Evolutionary conservation across 2,888 invertebrate genomes (phyloP).

Genomic region (Synergus laeviventris): DNA sequence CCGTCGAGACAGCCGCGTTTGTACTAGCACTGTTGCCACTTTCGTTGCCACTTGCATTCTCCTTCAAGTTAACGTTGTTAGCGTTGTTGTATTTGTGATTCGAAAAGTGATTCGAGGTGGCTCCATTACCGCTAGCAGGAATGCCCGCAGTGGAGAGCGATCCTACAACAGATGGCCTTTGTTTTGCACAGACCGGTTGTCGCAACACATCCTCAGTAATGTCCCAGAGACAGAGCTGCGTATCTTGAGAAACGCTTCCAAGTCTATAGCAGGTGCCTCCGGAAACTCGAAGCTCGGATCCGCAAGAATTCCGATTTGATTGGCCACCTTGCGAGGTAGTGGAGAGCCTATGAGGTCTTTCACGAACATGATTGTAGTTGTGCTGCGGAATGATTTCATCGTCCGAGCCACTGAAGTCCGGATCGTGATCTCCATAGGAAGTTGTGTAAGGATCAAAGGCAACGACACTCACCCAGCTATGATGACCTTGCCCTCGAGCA

Average conservation of each 20-base stretch:
- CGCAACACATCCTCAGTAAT: conserved; percentile 95
- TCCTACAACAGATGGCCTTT: conserved; percentile 72
- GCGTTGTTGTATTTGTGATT: conserved; percentile 26
- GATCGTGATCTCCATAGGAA: conserved; percentile 80
- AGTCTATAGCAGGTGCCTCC: conserved; percentile 86
- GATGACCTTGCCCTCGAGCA: conserved; percentile 98
- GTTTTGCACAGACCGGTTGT: conserved; percentile 80
- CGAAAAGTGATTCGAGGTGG: conserved; percentile 66
- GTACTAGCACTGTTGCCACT: conserved; percentile 67
- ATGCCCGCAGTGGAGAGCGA: conserved; percentile 70
- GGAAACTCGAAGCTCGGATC: conserved; percentile 73
- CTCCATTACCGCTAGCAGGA: conserved; percentile 72
- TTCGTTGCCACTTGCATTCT: conserved; percentile 65
- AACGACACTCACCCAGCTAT: conserved; percentile 98
- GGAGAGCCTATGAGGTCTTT: conserved; percentile 68
- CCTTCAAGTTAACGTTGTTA: conserved; percentile 57
- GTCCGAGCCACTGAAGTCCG: conserved; percentile 79
- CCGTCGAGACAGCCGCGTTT: conserved; percentile 76
- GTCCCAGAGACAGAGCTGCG: conserved; percentile 98
- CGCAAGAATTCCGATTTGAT: conserved; percentile 75
- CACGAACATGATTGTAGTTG: conserved; percentile 70
- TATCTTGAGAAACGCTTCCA: conserved; percentile 98
- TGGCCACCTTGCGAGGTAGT: conserved; percentile 66
- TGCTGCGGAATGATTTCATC: conserved; percentile 75
- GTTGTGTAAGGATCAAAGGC: conserved; percentile 94